A percentile compares a stretch with the other conserved stretches of the same genome.
Evolutionary conservation across 2,797 vertebrate species (phyloP).

Genomic region (Allobates femoralis): DNA sequence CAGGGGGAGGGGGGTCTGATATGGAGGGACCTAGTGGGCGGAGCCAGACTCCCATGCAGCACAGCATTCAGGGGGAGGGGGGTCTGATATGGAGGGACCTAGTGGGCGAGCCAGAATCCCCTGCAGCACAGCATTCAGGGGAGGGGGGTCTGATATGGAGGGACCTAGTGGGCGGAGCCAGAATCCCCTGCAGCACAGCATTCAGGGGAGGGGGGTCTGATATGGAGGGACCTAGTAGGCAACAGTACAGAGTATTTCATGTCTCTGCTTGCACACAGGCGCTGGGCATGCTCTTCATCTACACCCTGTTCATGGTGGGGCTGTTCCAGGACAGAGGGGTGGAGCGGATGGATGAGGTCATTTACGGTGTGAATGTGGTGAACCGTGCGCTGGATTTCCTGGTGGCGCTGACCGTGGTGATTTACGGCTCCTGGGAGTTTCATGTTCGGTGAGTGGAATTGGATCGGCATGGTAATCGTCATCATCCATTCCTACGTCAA

Average conservation of each 20-base stretch:
- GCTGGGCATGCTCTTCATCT: slow-evolving; percentile 85
- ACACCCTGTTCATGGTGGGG: slow-evolving; percentile 86
- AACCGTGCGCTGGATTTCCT: slow-evolving; percentile 88
- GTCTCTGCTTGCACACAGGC: slow-evolving; percentile 71
- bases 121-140: no score
- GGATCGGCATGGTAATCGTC: slow-evolving; percentile 88
- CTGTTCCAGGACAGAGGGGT: slow-evolving; percentile 77
- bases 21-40: no score
- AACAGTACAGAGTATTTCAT: neutral
- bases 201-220: no score
- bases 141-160: no score
- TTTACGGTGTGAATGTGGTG: slow-evolving; percentile 84
- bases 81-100: no score
- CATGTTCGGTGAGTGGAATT: slow-evolving; percentile 88
- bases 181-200: no score
- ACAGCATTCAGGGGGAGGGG: no score
- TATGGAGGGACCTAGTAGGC: no score
- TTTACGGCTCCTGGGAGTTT: slow-evolving; percentile 87
- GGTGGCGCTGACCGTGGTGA: slow-evolving; percentile 88
- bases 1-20: no score
- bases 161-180: no score
- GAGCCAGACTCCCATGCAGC: no score
- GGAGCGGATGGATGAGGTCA: slow-evolving; percentile 85
- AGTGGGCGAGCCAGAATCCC: no score
- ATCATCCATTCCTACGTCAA: slow-evolving; percentile 91